Conservation (phyloP, 2,888 invertebrate genomes). For the Lobophora halterata region DNA sequence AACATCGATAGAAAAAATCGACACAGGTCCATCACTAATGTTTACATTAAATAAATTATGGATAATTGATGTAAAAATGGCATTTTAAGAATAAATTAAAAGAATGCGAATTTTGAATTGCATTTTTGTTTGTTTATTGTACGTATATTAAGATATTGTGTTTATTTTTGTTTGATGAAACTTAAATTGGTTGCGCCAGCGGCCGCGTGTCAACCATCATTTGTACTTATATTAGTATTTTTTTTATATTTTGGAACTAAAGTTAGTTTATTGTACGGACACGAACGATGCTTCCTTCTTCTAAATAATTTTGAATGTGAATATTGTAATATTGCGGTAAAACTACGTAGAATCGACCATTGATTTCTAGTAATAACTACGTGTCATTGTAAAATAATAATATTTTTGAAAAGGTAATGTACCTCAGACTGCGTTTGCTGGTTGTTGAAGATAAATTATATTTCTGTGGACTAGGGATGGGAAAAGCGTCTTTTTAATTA, state of each 20-base stretch:
- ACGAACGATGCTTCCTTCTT: no score
- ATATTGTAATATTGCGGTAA: no score
- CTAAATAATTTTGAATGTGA: no score
- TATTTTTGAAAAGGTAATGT: constrained; percentile 17
- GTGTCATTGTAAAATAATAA: constrained; percentile 18
- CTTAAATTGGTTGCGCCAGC: no score
- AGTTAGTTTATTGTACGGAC: no score
- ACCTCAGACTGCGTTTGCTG: constrained; percentile 15
- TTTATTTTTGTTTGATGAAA: constrained; percentile 3
- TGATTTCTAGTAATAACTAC: no score
- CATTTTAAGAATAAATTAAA: constrained; percentile 16
- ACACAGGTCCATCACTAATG: constrained; percentile 15
- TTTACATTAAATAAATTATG: constrained; percentile 9
- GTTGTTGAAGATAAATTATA: constrained; percentile 23
- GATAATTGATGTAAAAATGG: constrained; percentile 20
- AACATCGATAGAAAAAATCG: constrained; percentile 9
- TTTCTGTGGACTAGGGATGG: constrained; percentile 19
- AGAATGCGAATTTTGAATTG: constrained; percentile 10
- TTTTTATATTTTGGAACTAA: constrained; percentile 1
- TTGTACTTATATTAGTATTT: constrained; percentile 5
- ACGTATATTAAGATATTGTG: constrained; percentile 13
- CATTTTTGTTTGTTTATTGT: constrained; percentile 11
- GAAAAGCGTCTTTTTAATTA: constrained; percentile 11
- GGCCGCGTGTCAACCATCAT: background rate
- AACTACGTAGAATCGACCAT: no score